These are phyloP conservation scores for Creontiades dilutus DNA, from an alignment of 2,888 invertebrate species.

Conservation along the genomic window DNA sequence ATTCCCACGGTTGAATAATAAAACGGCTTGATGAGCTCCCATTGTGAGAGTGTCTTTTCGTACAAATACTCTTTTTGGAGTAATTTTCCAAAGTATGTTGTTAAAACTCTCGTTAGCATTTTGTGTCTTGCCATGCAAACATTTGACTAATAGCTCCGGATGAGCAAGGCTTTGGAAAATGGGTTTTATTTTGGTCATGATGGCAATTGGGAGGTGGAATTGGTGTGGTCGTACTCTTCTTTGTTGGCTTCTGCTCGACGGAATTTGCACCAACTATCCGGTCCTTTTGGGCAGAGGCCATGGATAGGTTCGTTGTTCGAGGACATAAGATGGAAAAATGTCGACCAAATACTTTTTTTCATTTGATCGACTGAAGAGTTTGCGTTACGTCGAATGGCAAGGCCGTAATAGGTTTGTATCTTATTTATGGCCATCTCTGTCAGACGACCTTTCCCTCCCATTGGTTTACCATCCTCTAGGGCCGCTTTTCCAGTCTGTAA, in stretches of 20 bases:
- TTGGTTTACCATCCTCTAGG: conserved; percentile 75
- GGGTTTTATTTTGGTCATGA: conserved; percentile 39
- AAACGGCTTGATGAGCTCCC: background rate
- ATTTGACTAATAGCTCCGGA: conserved; percentile 9
- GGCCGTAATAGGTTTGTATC: conserved; percentile 76
- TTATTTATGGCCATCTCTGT: conserved; percentile 73
- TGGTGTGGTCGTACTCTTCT: conserved; percentile 13
- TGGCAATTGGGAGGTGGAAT: conserved; percentile 25
- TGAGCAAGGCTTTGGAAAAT: conserved; percentile 4
- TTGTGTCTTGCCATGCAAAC: conserved; percentile 60
- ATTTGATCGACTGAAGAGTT: conserved; percentile 75
- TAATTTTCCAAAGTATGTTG: background rate
- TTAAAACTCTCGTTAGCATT: conserved; percentile 50
- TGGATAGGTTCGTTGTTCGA: conserved; percentile 61
- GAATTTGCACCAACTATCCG: conserved; percentile 76
- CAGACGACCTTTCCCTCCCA: conserved; percentile 43
- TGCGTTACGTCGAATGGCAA: conserved; percentile 76
- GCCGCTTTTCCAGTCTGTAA: conserved; percentile 67
- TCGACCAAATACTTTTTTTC: conserved; percentile 76
- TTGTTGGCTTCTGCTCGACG: conserved; percentile 59
- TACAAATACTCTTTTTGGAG: conserved; percentile 37
- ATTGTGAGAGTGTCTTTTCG: background rate
- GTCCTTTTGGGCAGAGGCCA: conserved; percentile 74
- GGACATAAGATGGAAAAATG: conserved; percentile 72
- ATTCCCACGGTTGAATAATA: background rate